Evolutionary conservation across 2,113 vertebrate genomes (phyloP).

Genomic region (Calidris pygmaea): DNA sequence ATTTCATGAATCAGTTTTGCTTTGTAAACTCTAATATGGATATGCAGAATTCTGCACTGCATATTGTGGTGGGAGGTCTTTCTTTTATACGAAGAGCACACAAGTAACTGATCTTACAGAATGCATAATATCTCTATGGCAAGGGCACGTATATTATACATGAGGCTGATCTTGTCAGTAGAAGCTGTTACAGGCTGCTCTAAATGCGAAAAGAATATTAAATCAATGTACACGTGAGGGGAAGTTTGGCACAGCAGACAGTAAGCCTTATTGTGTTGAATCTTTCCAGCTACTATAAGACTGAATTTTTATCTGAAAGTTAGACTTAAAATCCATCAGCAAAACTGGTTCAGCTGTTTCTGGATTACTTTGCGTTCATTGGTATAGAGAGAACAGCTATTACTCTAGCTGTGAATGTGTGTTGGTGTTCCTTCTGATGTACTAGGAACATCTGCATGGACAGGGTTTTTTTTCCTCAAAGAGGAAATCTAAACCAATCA

Average conservation of each 20-base stretch:
- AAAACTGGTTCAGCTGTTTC: background rate
- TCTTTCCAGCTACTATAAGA: background rate
- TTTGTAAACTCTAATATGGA: background rate
- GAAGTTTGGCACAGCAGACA: background rate
- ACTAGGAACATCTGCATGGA: background rate
- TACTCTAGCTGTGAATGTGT: background rate
- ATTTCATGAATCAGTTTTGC: background rate
- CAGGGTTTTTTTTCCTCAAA: background rate
- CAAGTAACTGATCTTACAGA: background rate
- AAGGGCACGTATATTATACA: background rate
- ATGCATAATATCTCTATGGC: background rate
- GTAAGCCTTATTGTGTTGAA: background rate
- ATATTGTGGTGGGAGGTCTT: background rate
- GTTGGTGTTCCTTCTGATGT: background rate
- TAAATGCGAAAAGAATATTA: background rate
- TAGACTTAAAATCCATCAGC: background rate
- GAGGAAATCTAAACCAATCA: background rate
- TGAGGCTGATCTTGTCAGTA: background rate
- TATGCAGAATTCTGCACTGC: background rate
- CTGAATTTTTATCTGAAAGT: background rate
- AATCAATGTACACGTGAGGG: background rate
- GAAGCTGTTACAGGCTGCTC: background rate
- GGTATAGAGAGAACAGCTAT: background rate
- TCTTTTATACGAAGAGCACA: rapidly evolving
- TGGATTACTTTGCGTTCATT: background rate